Evolutionary conservation across 2,797 vertebrate species (phyloP), one percentile per base, ranked within the genome.

Genomic region (Cyprinodon diabolis): DNA sequence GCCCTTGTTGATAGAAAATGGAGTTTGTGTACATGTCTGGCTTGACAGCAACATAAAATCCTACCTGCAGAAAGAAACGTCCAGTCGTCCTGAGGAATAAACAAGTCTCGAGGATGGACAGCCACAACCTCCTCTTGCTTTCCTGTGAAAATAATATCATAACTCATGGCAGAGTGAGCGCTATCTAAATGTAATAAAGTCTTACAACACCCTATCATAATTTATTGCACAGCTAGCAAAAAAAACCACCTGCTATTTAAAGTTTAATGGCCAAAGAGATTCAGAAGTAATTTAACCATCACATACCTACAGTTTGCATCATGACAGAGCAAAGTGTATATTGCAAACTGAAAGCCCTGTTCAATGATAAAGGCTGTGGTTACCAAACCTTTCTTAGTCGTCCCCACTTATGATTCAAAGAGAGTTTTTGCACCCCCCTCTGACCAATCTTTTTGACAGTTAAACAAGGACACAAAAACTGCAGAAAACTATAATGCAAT

Each of bases 41-140:
- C 48, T 19, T 0, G 6, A 21, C 15, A 68, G 7, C 48, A 30
- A 51, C 30, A 23, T 19, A 37, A 47, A 40, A 21, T 72, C 80
- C 62, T 87, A 98, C 97, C 97, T 93, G 97, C 97, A 85, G 97
- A 92, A 17, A 99, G 92, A 91, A 98, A 98, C 0, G 92, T 95
- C 90, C 90, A 95, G 40, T 96, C 96, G n/a, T 94, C 77, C 30
- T 79, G 91, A 62, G 97, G 92, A 74, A 97, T 79, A 89, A 98
- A 97, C 92, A 96, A 81, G 13, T 93, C 87, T 65, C 97, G 95
- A 8, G 97, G 97, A 80, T 96, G 96, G 82, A 99, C 89, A 0
- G 90, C 94, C 79, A 97, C 75, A 76, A 91, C 56, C 57, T 95
- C 94, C 2, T 91, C 91, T 69, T 95, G 94, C 77, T 94, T 92